Conservation (phyloP, 2,113 vertebrate genomes). For the Sus scrofa region T2T-Sscrofa CM000812.6:30162501-30163000, state of each 20-base stretch:
- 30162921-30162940: constrained; percentile 21
- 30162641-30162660: background rate
- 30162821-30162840: background rate
- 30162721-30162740: background rate
- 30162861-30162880: background rate
- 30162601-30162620: background rate
- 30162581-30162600: background rate
- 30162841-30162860: background rate
- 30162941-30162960: background rate
- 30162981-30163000: no score
- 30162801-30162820: background rate
- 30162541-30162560: background rate
- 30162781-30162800: background rate
- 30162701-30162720: background rate
- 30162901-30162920: background rate
- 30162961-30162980: no score
- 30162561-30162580: background rate
- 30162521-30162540: background rate
- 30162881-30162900: background rate
- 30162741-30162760: background rate
- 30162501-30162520: background rate
- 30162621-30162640: background rate
- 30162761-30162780: background rate
- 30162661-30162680: background rate
- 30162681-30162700: background rate